Conservation (phyloP, 2,888 invertebrate genomes). For the Agonopterix heracliana region DNA sequence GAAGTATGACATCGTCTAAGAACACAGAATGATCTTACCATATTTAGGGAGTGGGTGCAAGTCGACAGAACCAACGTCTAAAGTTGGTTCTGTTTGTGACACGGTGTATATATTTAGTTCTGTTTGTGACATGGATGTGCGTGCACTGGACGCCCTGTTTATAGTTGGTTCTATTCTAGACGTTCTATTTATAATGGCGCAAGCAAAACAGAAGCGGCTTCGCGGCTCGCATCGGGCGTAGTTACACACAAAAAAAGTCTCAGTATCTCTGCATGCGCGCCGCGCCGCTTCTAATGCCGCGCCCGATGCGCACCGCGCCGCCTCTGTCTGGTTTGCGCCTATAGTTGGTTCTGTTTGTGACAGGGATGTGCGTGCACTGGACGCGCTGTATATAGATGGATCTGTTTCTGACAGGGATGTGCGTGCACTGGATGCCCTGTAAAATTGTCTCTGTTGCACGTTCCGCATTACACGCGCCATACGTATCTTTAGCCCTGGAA, state of each 20-base stretch:
- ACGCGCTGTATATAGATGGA: slow-evolving; percentile 37
- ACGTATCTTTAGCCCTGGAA: background rate
- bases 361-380: slow-evolving; percentile 43
- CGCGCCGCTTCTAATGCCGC: too few relatives aligned
- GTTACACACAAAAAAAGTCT: too few relatives aligned
- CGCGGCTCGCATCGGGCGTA: too few relatives aligned
- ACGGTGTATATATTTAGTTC: slow-evolving; percentile 19
- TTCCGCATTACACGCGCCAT: background rate
- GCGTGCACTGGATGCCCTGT: slow-evolving; percentile 28
- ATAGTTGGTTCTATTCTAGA: slow-evolving; percentile 11
- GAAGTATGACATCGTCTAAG: too few relatives aligned
- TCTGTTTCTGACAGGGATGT: slow-evolving; percentile 42
- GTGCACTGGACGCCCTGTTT: slow-evolving; percentile 3
- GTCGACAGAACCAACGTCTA: slow-evolving; percentile 65
- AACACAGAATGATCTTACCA: slow-evolving; percentile 35
- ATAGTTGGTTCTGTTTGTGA: slow-evolving; percentile 50
- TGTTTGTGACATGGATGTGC: too few relatives aligned
- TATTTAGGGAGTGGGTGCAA: slow-evolving; percentile 68
- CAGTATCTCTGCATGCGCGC: too few relatives aligned
- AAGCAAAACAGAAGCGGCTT: too few relatives aligned
- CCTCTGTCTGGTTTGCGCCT: slow-evolving; percentile 45
- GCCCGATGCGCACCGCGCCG: too few relatives aligned
- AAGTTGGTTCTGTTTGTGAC: slow-evolving; percentile 30
- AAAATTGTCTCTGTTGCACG: too few relatives aligned
- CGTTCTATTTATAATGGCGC: too few relatives aligned